Base-by-base conservation (phyloP, 2,888 invertebrate species). In the Andrena fulva region DNA sequence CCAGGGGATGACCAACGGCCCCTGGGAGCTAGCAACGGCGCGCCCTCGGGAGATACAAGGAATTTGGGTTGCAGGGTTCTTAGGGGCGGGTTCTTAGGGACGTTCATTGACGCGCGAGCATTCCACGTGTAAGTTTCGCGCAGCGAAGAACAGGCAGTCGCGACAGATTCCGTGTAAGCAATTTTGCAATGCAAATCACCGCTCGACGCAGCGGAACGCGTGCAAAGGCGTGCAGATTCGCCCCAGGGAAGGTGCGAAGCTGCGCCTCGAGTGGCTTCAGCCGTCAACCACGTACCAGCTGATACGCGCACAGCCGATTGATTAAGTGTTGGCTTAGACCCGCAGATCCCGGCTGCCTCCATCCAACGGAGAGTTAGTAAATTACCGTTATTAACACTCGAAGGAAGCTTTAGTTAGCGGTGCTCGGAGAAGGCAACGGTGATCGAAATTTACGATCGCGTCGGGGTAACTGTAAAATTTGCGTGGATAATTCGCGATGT, bases 171-270 rank as follows among this genome's bases (percentile, higher is more conserved):
- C 27, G 33, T 27, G n/a, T 29, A 71, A 74, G 72, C 68, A 89
- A 89, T 90, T 91, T 91, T 91, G 90, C 91, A 92, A 91, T 93
- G 91, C 92, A 92, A 91, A 93, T 92, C 80, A 72, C 82, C 80
- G 82, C 82, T 85, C 74, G 83, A 73, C 84, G 82, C 84, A 80
- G 77, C 85, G 80, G 72, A 85, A 83, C 82, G 64, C 70, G 80
- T 85, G 80, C 84, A 85, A 87, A 87, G 79, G 84, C 76, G 60
- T 52, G 74, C 60, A 63, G 27, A 50, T 66, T 20, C 35, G 10
- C 54, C 68, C 27, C 66, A 16, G 60, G 60, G 63, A 72, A 79
- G 60, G 77, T 74, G 79, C 75, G 85, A 85, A 73, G 77, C 73
- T 29, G 20, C 77, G 75, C 75, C 56, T 66, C 70, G 59, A 20